phyloP scores from a whole-genome alignment of 2,113 vertebrate species.

The Brachypteracias leptosomus region DNA sequence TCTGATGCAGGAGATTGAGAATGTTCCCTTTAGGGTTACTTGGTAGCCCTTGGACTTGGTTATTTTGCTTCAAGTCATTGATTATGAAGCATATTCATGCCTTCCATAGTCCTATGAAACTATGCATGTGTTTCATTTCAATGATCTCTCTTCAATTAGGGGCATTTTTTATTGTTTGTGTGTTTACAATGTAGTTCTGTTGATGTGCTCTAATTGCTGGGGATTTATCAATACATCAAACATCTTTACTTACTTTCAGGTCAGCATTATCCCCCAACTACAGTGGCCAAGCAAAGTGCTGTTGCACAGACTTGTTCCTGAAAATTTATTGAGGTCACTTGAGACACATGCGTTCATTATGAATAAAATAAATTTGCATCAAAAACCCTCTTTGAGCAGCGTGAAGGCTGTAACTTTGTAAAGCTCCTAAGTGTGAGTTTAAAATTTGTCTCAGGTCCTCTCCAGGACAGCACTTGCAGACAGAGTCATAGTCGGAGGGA shows the following conservation, averaged over 20 bases:
- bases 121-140: background rate
- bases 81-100: background rate
- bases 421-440: background rate
- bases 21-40: background rate
- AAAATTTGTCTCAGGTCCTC: background rate
- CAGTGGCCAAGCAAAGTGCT: background rate
- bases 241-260: background rate
- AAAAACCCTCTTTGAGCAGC: background rate
- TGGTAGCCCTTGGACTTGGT: background rate
- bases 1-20: background rate
- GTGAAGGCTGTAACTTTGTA: background rate
- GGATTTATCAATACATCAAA: background rate
- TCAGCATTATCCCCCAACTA: background rate
- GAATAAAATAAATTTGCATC: background rate
- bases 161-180: background rate
- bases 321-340: background rate
- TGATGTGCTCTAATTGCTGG: background rate
- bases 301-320: background rate
- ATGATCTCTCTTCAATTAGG: background rate
- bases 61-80: background rate
- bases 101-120: background rate
- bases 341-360: rapidly evolving
- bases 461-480: background rate
- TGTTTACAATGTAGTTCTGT: background rate
- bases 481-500: background rate